A percentile compares a stretch with the other conserved stretches of the same genome.
phyloP scores from a whole-genome alignment of 2,888 invertebrate species.

The Orthonevra nobilis region DNA sequence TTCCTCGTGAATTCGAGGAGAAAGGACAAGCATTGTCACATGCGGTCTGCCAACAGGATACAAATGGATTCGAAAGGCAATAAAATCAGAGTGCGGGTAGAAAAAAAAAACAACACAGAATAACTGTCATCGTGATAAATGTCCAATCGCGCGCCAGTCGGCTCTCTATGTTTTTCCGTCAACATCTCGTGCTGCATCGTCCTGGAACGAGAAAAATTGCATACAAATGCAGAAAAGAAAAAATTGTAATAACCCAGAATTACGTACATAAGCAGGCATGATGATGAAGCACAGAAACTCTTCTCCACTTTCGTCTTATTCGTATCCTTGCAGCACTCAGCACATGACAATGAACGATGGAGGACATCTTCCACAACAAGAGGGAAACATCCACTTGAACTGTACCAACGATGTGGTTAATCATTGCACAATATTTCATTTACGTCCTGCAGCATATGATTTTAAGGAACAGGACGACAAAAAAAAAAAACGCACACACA shows the following conservation, averaged over 20 bases:
- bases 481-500: no score
- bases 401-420: conserved; percentile 69
- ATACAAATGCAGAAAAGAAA: conserved; percentile 51
- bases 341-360: conserved; percentile 46
- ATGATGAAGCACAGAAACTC: not conserved
- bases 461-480: conserved; percentile 27
- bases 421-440: conserved; percentile 69
- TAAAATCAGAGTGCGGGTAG: conserved; percentile 23
- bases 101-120: no score
- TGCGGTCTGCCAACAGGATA: conserved; percentile 48
- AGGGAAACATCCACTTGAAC: conserved; percentile 67
- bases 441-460: conserved; percentile 53
- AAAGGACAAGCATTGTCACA: conserved; percentile 50
- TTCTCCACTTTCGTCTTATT: conserved; percentile 16
- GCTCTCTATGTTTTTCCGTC: conserved; percentile 4
- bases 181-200: conserved; percentile 4
- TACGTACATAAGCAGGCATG: not conserved
- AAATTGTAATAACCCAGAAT: conserved; percentile 57
- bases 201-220: conserved; percentile 14
- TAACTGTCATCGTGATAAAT: conserved; percentile 38
- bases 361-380: conserved; percentile 44
- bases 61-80: conserved; percentile 48
- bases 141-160: conserved; percentile 22
- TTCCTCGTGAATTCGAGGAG: no score
- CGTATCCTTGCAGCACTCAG: conserved; percentile 2